Conservation (phyloP, 2,888 invertebrate genomes). For the Cheilosia impressa region DNA sequence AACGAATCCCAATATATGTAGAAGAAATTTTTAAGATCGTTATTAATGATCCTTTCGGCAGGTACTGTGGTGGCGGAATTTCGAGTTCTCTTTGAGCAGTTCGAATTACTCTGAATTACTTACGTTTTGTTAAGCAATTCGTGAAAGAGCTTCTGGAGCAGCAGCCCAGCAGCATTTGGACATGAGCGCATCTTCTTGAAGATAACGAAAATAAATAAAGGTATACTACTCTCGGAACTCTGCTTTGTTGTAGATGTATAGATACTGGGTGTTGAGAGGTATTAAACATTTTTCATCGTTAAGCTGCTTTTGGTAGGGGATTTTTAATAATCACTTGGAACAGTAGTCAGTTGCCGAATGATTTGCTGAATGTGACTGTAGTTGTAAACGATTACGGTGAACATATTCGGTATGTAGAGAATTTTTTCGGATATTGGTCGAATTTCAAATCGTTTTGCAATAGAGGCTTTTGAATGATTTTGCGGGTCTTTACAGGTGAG, state of each 20-base stretch:
- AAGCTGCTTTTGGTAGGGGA: conserved; percentile 35
- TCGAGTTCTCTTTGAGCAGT: conserved; percentile 67
- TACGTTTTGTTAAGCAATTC: conserved; percentile 72
- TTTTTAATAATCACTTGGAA: conserved; percentile 48
- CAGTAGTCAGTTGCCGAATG: conserved; percentile 37
- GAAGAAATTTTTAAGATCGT: conserved; percentile 58
- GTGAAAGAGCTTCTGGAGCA: conserved; percentile 72
- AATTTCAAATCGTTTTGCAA: too few relatives aligned
- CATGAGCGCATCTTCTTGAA: conserved; percentile 32
- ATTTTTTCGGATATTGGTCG: neutral
- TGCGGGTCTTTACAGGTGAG: too few relatives aligned
- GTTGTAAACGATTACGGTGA: neutral
- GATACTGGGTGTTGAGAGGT: conserved; percentile 51
- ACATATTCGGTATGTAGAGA: neutral
- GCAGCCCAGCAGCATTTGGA: conserved; percentile 14
- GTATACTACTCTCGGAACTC: neutral
- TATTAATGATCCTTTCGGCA: conserved; percentile 75
- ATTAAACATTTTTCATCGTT: conserved; percentile 68
- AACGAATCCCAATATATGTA: conserved; percentile 4
- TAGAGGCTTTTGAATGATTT: too few relatives aligned
- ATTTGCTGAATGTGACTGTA: conserved; percentile 27
- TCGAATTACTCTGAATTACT: conserved; percentile 73
- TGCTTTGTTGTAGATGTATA: conserved; percentile 12
- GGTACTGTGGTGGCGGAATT: conserved; percentile 64
- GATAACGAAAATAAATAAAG: neutral